These are phyloP conservation scores for Plectrocnemia conspersa DNA, from an alignment of 1,140 invertebrate species.

Conservation along the genomic window DNA sequence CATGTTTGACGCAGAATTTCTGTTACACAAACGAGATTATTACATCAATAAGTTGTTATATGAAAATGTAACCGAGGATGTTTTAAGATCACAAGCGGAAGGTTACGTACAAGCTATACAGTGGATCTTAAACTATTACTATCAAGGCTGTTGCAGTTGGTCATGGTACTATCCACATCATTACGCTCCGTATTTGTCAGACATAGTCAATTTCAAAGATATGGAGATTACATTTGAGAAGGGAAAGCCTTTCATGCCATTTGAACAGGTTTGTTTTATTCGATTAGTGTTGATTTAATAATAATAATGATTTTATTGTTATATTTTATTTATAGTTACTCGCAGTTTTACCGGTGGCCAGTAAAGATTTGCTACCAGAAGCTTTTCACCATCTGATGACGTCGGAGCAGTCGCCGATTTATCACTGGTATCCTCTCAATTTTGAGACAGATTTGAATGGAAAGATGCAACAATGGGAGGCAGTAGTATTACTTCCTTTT, in stretches of 20 bases:
- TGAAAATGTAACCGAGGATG: constrained; percentile 64
- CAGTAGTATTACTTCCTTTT: constrained; percentile 94
- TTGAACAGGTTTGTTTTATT: constrained; percentile 67
- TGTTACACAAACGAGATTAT: constrained; percentile 83
- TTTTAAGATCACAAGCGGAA: constrained; percentile 74
- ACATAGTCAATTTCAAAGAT: constrained; percentile 77
- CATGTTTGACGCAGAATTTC: constrained; percentile 68
- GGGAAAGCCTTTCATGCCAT: constrained; percentile 87
- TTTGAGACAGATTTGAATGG: constrained; percentile 91
- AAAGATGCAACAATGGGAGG: constrained; percentile 96
- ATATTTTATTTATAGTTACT: constrained; percentile 58
- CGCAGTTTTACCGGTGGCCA: constrained; percentile 86
- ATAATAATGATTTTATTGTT: not conserved
- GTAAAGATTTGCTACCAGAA: constrained; percentile 71
- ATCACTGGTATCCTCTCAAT: constrained; percentile 83
- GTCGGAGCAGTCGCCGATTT: constrained; percentile 74
- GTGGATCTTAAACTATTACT: constrained; percentile 97
- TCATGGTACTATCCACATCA: constrained; percentile 97
- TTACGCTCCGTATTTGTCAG: constrained; percentile 94
- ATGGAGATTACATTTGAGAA: constrained; percentile 74
- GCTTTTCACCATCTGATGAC: constrained; percentile 82
- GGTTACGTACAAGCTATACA: constrained; percentile 90
- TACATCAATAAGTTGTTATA: constrained; percentile 87
- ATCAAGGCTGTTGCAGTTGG: constrained; percentile 93
- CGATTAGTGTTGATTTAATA: not conserved